Percentiles rank a stretch among this genome's conserved stretches.
Evolutionary conservation across 2,888 invertebrate genomes (phyloP).

Genomic region (Didymodactylos carnosus): DNA sequence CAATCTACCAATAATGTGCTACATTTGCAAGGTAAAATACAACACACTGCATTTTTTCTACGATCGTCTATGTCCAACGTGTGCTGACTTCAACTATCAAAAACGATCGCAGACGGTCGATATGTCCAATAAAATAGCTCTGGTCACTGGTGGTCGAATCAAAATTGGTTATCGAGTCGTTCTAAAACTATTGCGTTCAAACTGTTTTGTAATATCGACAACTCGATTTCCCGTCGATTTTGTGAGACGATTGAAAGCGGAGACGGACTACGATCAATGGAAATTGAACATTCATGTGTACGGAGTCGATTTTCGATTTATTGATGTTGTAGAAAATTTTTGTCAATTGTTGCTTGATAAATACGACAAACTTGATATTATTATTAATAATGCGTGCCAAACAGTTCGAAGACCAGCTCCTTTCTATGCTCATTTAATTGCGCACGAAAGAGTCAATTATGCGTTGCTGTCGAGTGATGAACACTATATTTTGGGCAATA

Average conservation of each 20-base stretch:
- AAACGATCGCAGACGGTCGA: neutral
- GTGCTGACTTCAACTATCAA: neutral
- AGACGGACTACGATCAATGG: neutral
- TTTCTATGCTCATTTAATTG: neutral
- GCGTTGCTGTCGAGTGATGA: neutral
- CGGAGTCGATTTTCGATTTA: slow-evolving; percentile 1
- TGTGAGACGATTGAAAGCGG: neutral
- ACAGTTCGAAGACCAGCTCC: neutral
- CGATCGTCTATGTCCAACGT: neutral
- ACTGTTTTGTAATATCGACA: slow-evolving; percentile 4
- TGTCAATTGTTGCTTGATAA: neutral
- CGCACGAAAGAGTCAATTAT: neutral
- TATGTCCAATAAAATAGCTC: neutral
- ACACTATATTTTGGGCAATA: neutral
- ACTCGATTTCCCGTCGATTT: neutral
- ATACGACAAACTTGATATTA: neutral
- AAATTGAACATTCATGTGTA: neutral
- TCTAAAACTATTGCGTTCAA: neutral
- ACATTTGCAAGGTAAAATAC: neutral
- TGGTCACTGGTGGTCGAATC: neutral
- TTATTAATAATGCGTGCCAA: neutral
- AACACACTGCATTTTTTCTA: neutral
- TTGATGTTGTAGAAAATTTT: neutral
- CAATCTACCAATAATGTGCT: neutral
- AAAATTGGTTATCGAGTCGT: slow-evolving; percentile 3